A percentile compares a stretch with the other conserved stretches of the same genome.
Conservation (phyloP, 2,888 invertebrate species). For the Andrena camellia region DNA sequence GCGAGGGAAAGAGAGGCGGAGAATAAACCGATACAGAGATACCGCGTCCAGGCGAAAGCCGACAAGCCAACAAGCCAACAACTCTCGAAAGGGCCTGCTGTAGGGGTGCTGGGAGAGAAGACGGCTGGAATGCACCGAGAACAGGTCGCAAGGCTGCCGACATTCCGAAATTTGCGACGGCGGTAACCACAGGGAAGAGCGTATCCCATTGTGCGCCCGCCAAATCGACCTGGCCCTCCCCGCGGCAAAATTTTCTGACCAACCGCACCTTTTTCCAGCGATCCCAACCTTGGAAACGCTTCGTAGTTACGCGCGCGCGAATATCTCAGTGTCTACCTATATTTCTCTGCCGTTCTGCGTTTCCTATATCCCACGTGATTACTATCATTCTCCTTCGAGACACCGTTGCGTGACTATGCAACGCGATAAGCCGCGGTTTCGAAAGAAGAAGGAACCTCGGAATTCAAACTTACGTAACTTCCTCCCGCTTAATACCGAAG, state of each 20-base stretch:
- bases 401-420: slow-evolving; percentile 3
- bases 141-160: slow-evolving; percentile 81
- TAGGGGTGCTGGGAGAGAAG: slow-evolving; percentile 67
- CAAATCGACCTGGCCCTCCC: slow-evolving; percentile 19
- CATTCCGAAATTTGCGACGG: slow-evolving; percentile 82
- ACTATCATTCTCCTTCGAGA: background rate
- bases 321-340: too few species aligned
- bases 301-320: background rate
- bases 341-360: background rate
- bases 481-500: background rate
- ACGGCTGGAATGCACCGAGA: slow-evolving; percentile 79
- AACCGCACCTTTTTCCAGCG: background rate
- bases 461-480: slow-evolving; percentile 5
- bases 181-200: slow-evolving; percentile 36
- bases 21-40: slow-evolving; percentile 70
- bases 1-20: slow-evolving; percentile 36
- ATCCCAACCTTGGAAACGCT: too few species aligned
- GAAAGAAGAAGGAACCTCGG: background rate
- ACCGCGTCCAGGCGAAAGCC: slow-evolving; percentile 69
- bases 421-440: slow-evolving; percentile 4
- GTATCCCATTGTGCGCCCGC: slow-evolving; percentile 49
- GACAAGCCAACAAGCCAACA: slow-evolving; percentile 69
- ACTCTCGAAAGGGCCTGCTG: slow-evolving; percentile 66
- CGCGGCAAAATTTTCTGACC: background rate
- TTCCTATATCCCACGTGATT: slow-evolving; percentile 8